Conservation (phyloP, 2,113 vertebrate species). For the Chaetura pelagica region DNA sequence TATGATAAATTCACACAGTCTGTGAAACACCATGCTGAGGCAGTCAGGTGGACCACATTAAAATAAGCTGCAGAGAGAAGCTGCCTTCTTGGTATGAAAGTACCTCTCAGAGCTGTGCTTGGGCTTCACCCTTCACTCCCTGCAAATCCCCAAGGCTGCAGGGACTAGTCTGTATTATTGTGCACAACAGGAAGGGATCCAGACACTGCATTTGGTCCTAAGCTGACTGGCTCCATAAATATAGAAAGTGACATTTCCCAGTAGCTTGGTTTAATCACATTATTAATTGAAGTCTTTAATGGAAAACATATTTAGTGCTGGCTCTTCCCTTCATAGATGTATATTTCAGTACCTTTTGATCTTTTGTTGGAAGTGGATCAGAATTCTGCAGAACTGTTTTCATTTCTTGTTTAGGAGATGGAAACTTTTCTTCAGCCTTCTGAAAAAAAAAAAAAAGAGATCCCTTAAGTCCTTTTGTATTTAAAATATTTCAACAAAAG, state of each 20-base stretch:
- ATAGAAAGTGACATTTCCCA: background rate
- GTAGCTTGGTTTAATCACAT: background rate
- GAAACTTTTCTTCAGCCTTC: conserved; percentile 62
- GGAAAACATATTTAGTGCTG: background rate
- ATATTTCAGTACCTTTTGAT: conserved; percentile 74
- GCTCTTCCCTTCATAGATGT: background rate
- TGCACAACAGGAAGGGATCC: fast-evolving
- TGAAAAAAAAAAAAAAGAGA: conserved; percentile 25
- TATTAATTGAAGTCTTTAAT: background rate
- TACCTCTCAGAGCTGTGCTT: background rate
- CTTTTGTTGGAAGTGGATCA: conserved; percentile 42
- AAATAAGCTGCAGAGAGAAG: background rate
- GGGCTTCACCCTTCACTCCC: background rate
- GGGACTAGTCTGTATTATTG: fast-evolving
- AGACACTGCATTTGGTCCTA: background rate
- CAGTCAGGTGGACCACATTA: fast-evolving
- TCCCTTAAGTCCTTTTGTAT: background rate
- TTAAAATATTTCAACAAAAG: background rate
- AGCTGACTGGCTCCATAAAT: background rate
- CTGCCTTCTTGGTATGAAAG: background rate
- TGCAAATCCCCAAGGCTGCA: background rate
- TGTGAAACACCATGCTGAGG: background rate
- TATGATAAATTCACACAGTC: fast-evolving
- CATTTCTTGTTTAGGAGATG: conserved; percentile 51
- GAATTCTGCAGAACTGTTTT: conserved; percentile 30